These are phyloP conservation scores for Lasius fuliginosus DNA, from an alignment of 2,888 invertebrate species.

Conservation along the genomic window DNA sequence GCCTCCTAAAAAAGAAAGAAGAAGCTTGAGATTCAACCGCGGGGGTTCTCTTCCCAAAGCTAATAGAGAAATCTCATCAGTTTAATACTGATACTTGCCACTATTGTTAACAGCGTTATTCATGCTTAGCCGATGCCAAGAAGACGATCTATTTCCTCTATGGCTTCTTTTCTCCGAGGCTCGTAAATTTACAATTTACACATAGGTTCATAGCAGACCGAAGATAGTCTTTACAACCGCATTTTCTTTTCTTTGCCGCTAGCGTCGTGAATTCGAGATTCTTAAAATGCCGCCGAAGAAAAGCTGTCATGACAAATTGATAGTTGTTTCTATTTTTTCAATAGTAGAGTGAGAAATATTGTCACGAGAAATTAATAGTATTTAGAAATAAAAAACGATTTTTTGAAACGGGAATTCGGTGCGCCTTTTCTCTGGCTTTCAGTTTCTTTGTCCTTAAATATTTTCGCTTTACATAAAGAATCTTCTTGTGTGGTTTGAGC, in stretches of 20 bases:
- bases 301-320: not conserved
- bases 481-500: too few species aligned
- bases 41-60: conserved; percentile 77
- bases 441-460: too few species aligned
- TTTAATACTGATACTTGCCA: conserved; percentile 79
- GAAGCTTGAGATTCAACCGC: conserved; percentile 69
- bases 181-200: conserved; percentile 81
- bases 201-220: conserved; percentile 2
- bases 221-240: not conserved
- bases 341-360: too few species aligned
- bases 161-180: conserved; percentile 63
- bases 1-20: conserved; percentile 50
- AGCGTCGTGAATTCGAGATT: not conserved
- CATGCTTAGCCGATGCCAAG: conserved; percentile 66
- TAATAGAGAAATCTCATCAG: conserved; percentile 85
- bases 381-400: not conserved
- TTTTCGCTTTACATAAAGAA: too few species aligned
- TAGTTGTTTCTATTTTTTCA: not conserved
- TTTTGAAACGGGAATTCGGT: too few species aligned
- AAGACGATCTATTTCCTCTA: conserved; percentile 66
- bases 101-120: conserved; percentile 75
- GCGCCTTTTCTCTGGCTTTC: too few species aligned
- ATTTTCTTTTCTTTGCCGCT: not conserved
- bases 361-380: conserved; percentile 28
- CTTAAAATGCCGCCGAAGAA: not conserved